phyloP scores from a whole-genome alignment of 2,113 vertebrate genomes.

The Hippocampus zosterae region DNA sequence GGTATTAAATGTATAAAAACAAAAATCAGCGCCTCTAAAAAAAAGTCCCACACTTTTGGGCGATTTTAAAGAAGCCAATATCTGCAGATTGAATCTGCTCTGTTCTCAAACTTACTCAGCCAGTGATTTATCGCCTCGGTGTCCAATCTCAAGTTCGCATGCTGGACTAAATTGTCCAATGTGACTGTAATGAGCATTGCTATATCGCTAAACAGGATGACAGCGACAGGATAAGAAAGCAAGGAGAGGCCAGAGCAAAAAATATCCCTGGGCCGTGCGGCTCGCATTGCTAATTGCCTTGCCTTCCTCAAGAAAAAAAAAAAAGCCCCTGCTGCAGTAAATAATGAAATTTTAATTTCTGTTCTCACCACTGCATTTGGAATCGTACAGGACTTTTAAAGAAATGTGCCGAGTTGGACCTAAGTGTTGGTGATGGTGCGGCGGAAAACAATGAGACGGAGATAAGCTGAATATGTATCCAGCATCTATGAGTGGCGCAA shows the following conservation, averaged over 20 bases:
- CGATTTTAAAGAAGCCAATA: background rate
- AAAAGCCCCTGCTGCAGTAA: slow-evolving; percentile 73
- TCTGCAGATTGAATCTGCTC: background rate
- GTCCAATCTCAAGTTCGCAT: slow-evolving; percentile 41
- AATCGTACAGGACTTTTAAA: slow-evolving; percentile 63
- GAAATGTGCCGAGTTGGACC: slow-evolving; percentile 75
- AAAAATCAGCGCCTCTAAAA: no score
- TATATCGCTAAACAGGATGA: slow-evolving; percentile 42
- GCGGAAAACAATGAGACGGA: background rate
- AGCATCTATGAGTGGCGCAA: background rate
- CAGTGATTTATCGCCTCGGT: slow-evolving; percentile 28
- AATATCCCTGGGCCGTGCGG: slow-evolving; percentile 78
- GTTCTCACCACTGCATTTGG: slow-evolving; percentile 42
- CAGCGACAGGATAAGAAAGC: slow-evolving; percentile 56
- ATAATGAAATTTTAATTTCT: slow-evolving; percentile 95
- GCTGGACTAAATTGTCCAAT: slow-evolving; percentile 47
- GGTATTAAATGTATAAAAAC: no score
- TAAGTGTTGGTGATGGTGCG: background rate
- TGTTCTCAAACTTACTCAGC: slow-evolving; percentile 29
- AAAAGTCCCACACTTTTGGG: no score
- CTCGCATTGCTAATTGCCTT: slow-evolving; percentile 89
- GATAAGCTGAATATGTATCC: slow-evolving; percentile 20
- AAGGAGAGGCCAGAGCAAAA: slow-evolving; percentile 58
- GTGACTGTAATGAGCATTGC: slow-evolving; percentile 60
- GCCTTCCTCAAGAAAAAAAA: slow-evolving; percentile 56